A percentile compares a stretch with the other conserved stretches of the same genome.
Conservation (phyloP, 2,888 invertebrate genomes). For the Biston betularia region DNA sequence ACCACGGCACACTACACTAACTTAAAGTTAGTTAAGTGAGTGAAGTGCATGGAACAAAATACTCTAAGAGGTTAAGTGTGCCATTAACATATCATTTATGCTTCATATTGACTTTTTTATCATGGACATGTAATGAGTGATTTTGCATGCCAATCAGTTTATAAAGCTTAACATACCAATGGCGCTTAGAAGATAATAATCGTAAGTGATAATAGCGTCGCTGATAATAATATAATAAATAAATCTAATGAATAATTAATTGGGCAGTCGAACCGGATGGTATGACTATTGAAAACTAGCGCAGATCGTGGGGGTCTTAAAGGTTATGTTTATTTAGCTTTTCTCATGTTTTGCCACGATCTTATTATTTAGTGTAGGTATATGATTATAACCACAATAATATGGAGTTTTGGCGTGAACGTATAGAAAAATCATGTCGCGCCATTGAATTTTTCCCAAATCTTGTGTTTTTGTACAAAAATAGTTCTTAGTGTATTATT, state of each 20-base stretch:
- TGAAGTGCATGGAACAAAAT: too few species aligned
- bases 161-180: slow-evolving; percentile 33
- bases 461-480: too few species aligned
- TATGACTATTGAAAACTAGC: slow-evolving; percentile 39
- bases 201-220: slow-evolving; percentile 23
- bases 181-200: slow-evolving; percentile 36
- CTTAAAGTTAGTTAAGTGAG: too few species aligned
- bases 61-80: too few species aligned
- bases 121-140: neutral
- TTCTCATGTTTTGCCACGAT: too few species aligned
- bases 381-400: neutral
- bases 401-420: neutral
- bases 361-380: neutral
- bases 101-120: too few species aligned
- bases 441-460: too few species aligned
- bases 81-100: too few species aligned
- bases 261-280: slow-evolving; percentile 36
- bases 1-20: too few species aligned
- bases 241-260: slow-evolving; percentile 43
- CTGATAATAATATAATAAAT: slow-evolving; percentile 24
- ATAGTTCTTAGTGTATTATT: too few species aligned
- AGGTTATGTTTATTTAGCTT: slow-evolving; percentile 14
- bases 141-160: slow-evolving; percentile 20
- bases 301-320: slow-evolving; percentile 28
- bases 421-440: too few species aligned